These are phyloP conservation scores for Parauchenoglanis punctatus DNA, from an alignment of 2,797 vertebrate species.

Conservation along the genomic window DNA sequence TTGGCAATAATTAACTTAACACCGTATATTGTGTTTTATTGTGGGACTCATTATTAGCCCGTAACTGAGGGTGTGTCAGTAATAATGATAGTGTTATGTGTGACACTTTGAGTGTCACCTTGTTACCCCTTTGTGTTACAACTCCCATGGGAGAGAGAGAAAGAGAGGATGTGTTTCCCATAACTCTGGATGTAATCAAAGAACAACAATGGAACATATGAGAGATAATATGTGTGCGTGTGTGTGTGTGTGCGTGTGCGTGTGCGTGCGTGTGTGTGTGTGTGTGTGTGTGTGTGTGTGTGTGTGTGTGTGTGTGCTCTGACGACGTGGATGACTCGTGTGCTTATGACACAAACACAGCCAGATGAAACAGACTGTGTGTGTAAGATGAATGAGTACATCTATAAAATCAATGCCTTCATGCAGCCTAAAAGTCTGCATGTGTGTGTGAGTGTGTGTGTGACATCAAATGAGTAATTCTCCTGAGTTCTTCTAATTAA, in stretches of 20 bases:
- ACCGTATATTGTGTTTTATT: neutral
- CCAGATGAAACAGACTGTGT: neutral
- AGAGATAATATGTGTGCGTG: neutral
- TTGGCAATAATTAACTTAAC: neutral
- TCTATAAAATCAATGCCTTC: neutral
- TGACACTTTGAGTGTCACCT: neutral
- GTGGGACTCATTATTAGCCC: neutral
- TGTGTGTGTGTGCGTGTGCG: conserved; percentile 11
- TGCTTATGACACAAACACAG: conserved; percentile 4
- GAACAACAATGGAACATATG: conserved; percentile 6
- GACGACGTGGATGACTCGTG: conserved; percentile 8
- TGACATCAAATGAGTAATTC: conserved; percentile 68
- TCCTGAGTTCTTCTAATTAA: conserved; percentile 74
- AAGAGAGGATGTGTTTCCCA: neutral
- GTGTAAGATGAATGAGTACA: conserved; percentile 10
- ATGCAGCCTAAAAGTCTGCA: conserved; percentile 54
- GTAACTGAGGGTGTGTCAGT: neutral
- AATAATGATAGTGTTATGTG: neutral
- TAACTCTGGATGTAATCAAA: conserved; percentile 13
- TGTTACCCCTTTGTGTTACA: neutral
- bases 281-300: conserved; percentile 15
- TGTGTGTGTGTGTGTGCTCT: neutral
- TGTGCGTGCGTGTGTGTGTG: neutral
- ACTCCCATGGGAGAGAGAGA: neutral
- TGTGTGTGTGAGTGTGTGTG: conserved; percentile 12